Conservation (phyloP, 2,888 invertebrate genomes). For the Polietes domitor region DNA sequence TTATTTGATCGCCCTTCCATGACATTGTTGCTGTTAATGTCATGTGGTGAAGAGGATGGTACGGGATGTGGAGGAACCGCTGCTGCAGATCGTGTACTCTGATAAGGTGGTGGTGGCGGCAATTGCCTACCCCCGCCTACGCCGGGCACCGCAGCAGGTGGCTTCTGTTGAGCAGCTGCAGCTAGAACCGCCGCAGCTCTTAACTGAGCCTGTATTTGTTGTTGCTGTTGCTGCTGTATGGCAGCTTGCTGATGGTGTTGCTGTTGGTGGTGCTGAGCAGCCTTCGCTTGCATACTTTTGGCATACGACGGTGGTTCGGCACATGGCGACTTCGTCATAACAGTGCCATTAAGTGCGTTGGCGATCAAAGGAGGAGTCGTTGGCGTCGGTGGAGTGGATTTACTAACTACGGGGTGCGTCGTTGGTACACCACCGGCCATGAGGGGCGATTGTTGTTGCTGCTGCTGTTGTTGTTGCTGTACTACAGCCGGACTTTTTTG, state of each 20-base stretch:
- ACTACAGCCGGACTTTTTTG: conserved; percentile 83
- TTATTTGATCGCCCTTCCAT: conserved; percentile 67
- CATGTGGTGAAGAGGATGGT: conserved; percentile 64
- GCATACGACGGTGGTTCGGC: conserved; percentile 96
- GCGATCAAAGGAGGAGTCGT: conserved; percentile 83
- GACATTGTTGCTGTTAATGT: conserved; percentile 69
- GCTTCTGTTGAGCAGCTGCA: conserved; percentile 72
- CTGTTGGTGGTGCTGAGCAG: conserved; percentile 80
- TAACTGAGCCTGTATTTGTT: conserved; percentile 70
- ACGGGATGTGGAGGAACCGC: conserved; percentile 65
- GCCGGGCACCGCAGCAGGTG: conserved; percentile 65
- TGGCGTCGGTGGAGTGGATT: conserved; percentile 81
- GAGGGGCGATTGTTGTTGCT: conserved; percentile 82
- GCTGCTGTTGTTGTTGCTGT: conserved; percentile 75
- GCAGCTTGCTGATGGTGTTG: conserved; percentile 72
- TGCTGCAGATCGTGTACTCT: conserved; percentile 74
- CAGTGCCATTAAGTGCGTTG: conserved; percentile 79
- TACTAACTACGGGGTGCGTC: conserved; percentile 80
- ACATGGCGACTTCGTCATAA: conserved; percentile 84
- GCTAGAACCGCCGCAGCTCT: conserved; percentile 67
- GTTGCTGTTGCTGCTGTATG: conserved; percentile 71
- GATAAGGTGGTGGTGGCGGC: conserved; percentile 87
- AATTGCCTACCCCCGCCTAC: conserved; percentile 81
- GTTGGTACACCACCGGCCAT: conserved; percentile 79
- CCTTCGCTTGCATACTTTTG: conserved; percentile 90